Base-by-base conservation (phyloP, 1,140 invertebrate genomes). In the Drosophila ambigua region DNA sequence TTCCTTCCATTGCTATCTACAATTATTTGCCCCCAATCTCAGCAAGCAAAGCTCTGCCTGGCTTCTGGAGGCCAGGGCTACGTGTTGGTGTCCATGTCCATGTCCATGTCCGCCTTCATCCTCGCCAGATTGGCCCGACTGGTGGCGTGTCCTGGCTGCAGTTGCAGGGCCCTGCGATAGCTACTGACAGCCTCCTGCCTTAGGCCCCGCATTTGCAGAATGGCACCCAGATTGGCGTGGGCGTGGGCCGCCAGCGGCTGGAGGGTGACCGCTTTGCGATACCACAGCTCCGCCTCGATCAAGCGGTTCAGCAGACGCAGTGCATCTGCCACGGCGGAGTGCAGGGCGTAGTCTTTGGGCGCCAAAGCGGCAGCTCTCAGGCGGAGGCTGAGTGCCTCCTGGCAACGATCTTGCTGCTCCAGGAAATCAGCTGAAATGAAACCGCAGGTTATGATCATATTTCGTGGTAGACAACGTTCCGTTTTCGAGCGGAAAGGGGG, bases 221-320 rank as follows among this genome's bases (percentile, higher is more conserved):
- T 98, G 45, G 97, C 98, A 6, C 98, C 98, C 15, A 98, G 92
- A 92, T 99, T 99, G 85, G 98, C 97, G 91, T 98, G 97, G 53
- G 96, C 96, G 63, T 96, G 94, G 0, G 97, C 95, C 72, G 98
- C 96, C 55, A 73, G 60, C 0, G 90, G 91, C 20, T 90, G 77
- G 59, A 92, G 54, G 28, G 52, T 72, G 15, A 82, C 91, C 89
- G 97, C 96, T 79, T 94, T 94, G 49, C 95, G 93, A 92, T 98
- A 98, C 94, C 96, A 97, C 51, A 94, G 91, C 90, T 98, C 97
- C 1, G 98, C 97, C 54, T 96, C 95, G 2, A 93, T 92, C 74
- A 96, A 95, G 41, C 95, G 94, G n/a, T 95, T 95, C 2, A 96
- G 94, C 78, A 97, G 95, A 61, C 97, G 93, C 68, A 98, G 93